Base-by-base conservation (phyloP, 2,113 vertebrate species). In the Callionymus lyra region DNA sequence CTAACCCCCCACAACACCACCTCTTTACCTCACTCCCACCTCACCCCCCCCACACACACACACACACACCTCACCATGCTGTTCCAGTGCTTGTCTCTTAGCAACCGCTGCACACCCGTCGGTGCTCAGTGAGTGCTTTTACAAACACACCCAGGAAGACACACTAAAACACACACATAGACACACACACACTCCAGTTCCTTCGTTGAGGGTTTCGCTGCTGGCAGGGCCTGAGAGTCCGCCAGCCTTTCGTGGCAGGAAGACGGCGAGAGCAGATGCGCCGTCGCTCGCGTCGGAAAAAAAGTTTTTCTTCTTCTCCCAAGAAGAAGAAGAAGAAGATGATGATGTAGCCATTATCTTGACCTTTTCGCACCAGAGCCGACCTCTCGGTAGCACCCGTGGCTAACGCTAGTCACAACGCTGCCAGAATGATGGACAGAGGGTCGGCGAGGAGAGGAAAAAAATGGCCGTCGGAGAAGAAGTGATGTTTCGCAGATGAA, bases 71-170 rank as follows among this genome's bases (percentile, higher is more conserved):
- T 42, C 74, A 74, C 75, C 75, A 81, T 77, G 76, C 82, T 83
- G 81, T 79, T 81, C 85, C 81, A 38, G 68, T 79, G 82, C 88
- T 90, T 89, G 94, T 97, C 91, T 94, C 94, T 95, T 97, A 96
- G 93, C 94, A 96, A 97, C 94, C 89, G 90, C 91, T 90, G 89
- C 89, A 89, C 89, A 94, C 90, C 91, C 91, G 89, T 89, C 89
- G 90, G 93, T 92, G 91, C 89, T 90, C 88, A 87, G 88, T 72
- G 87, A 91, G 85, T 88, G 91, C 91, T 90, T 91, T 90, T 90
- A 88, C 88, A 89, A 89, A 82, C 79, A 84, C 83, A 85, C 82
- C 73, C 82, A 77, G 77, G 73, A 76, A 82, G 76, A 84, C 67
- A 69, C 72, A 72, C 70, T 47, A 46, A 8, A 36, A 19, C 62